These are phyloP conservation scores for Nothocercus julius DNA, from an alignment of 2,113 vertebrate genomes.

Conservation along the genomic window DNA sequence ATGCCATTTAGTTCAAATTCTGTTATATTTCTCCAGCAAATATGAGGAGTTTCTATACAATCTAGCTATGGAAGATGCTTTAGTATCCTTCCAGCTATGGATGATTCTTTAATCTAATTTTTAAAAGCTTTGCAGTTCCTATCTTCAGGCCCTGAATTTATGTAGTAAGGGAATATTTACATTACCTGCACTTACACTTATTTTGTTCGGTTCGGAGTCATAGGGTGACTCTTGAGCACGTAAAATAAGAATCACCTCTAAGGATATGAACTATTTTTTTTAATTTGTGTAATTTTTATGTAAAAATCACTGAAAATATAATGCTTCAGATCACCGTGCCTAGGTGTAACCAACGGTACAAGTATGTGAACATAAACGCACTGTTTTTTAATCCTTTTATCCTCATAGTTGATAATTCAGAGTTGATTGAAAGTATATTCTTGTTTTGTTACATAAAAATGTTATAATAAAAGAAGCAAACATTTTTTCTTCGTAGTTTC, in stretches of 20 bases:
- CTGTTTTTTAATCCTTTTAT: not conserved
- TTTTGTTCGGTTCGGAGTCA: not conserved
- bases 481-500: not conserved
- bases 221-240: not conserved
- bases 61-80: not conserved
- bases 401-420: not conserved
- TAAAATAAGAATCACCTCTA: not conserved
- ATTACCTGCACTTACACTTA: not conserved
- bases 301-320: not conserved
- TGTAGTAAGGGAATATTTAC: not conserved
- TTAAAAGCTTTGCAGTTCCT: not conserved
- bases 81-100: not conserved
- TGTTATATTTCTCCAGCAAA: not conserved
- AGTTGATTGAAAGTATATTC: not conserved
- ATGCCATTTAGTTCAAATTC: too few relatives aligned
- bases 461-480: not conserved
- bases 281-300: rapidly evolving
- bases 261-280: not conserved
- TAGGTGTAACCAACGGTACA: conserved; percentile 73
- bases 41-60: not conserved
- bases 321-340: conserved; percentile 37
- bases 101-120: not conserved
- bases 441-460: not conserved
- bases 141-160: not conserved
- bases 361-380: not conserved